Conservation (phyloP, 2,888 invertebrate species). For the Hemicrepidius hirtus region DNA sequence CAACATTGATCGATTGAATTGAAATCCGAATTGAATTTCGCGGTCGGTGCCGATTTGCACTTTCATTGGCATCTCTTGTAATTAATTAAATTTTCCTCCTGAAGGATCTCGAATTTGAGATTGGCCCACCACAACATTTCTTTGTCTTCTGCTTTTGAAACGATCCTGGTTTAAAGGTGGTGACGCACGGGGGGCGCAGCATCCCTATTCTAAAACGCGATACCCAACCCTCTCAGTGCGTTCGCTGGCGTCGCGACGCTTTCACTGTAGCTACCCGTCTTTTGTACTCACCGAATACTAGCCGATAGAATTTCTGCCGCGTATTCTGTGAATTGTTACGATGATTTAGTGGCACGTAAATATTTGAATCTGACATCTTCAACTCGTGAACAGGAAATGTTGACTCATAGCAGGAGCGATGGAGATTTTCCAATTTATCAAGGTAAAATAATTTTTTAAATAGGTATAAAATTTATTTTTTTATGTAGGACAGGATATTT, state of each 20-base stretch:
- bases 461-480: too few relatives aligned
- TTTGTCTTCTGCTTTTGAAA: conserved; percentile 38
- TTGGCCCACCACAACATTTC: not conserved
- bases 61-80: not conserved
- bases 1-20: conserved; percentile 31
- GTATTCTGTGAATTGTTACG: conserved; percentile 44
- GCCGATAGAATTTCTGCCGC: conserved; percentile 34
- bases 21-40: conserved; percentile 7
- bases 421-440: conserved; percentile 89
- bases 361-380: conserved; percentile 72
- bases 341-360: conserved; percentile 45
- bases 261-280: conserved; percentile 50
- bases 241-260: conserved; percentile 61
- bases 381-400: conserved; percentile 72
- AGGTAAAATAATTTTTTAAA: conserved; percentile 74
- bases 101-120: not conserved
- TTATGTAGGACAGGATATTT: too few relatives aligned
- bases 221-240: conserved; percentile 63
- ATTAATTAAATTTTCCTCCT: not conserved
- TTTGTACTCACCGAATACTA: conserved; percentile 36
- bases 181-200: conserved; percentile 61
- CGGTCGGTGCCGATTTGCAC: conserved; percentile 1
- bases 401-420: conserved; percentile 90
- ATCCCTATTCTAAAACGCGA: conserved; percentile 57
- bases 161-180: conserved; percentile 35